Percentiles rank a stretch among this genome's conserved stretches.
Conservation (phyloP, 1,140 invertebrate species). For the Zaprionus gabonicus region DNA sequence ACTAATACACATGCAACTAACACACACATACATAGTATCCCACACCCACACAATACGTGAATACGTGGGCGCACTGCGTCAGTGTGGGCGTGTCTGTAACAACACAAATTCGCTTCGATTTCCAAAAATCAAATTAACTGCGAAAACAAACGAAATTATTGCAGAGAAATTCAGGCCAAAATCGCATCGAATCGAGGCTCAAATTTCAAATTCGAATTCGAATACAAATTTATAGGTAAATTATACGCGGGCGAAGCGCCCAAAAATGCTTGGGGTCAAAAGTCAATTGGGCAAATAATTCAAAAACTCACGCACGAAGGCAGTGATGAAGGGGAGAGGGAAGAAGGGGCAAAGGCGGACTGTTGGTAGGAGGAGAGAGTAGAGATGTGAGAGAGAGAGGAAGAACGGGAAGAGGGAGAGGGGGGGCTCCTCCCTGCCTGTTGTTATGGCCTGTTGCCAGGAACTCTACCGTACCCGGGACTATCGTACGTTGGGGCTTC, state of each 20-base stretch:
- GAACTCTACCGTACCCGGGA: not conserved
- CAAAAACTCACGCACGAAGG: slow-evolving; percentile 25
- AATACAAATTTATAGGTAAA: slow-evolving; percentile 18
- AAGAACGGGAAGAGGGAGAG: not conserved
- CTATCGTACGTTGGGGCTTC: slow-evolving; percentile 17
- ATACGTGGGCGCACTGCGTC: slow-evolving; percentile 1
- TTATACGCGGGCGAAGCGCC: not conserved
- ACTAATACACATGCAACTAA: slow-evolving; percentile 18
- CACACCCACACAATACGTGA: slow-evolving; percentile 18
- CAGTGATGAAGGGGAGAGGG: not conserved
- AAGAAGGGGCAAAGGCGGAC: no score
- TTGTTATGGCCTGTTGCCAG: slow-evolving; percentile 48
- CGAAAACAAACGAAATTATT: slow-evolving; percentile 8
- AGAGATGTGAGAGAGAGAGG: not conserved
- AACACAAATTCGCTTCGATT: slow-evolving; percentile 38
- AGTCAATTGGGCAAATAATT: slow-evolving; percentile 44
- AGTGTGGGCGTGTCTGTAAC: slow-evolving; percentile 8
- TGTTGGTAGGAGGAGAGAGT: no score
- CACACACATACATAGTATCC: not conserved
- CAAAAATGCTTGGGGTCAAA: not conserved
- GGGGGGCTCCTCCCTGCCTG: not conserved
- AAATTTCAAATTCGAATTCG: slow-evolving; percentile 16
- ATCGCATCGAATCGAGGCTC: not conserved
- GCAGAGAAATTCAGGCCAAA: not conserved
- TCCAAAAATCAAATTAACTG: slow-evolving; percentile 60